Base-by-base conservation (phyloP, 2,113 vertebrate genomes). In the Prochilodus magdalenae region DNA sequence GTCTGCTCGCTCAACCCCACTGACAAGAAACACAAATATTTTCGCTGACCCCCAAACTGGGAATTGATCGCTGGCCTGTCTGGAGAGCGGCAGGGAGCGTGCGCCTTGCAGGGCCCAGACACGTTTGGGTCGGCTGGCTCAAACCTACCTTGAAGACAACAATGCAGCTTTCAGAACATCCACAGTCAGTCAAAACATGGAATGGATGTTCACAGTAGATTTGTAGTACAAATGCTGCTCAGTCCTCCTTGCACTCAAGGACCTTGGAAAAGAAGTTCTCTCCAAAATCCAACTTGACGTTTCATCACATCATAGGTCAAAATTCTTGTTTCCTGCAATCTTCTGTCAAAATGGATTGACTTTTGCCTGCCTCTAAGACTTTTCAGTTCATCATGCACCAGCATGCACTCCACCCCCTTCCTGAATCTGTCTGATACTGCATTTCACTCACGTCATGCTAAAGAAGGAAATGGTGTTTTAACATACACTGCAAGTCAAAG, bases 11-110 rank as follows among this genome's bases (percentile, higher is more conserved):
- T 84, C 57, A 79, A 79, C 77, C 77, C 66, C 53, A 59, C 47
- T 84, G 78, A 80, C 72, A 80, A 49, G n/a, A 49, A 84, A 74
- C 63, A 80, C 73, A 79, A 84, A 84, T 80, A 70, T 75, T 66
- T 84, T 84, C 59, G 36, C 78, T 49, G 72, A 80, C 72, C 76
- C 71, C 60, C 33, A 73, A 83, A 83, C 75, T 65, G 67, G n/a
- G 69, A 83, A 73, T 72, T 73, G 82, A 84, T 80, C 40, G 36
- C 40, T 63, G 57, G 74, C 60, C 73, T 75, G 24, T 29, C 75
- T 67, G 44, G 22, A 57, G 55, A 60, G 53, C 15, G 16, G 3
- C 13, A 73, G 26, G 5, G 1, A 24, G n/a, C 22, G 16, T 49
- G 13, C 44, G 72, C 57, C 55, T 57, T 7, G 22, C 22, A 57